phyloP scores from a whole-genome alignment of 2,113 vertebrate species.

The Ageneiosus marmoratus region DNA sequence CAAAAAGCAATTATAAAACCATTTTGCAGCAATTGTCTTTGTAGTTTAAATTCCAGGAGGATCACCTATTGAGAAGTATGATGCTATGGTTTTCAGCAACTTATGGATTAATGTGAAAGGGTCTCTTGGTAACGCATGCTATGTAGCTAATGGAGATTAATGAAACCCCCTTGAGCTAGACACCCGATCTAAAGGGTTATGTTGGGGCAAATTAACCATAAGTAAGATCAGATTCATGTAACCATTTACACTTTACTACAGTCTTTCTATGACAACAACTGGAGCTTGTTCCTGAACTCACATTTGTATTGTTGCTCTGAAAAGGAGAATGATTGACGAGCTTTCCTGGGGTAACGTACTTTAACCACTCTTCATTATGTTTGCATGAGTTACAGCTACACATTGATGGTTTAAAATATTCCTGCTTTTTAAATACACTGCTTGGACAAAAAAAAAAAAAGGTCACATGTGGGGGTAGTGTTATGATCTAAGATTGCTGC shows the following conservation, averaged over 20 bases:
- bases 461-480: too few species aligned
- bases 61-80: conserved; percentile 37
- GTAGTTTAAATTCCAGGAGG: conserved; percentile 31
- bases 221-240: conserved; percentile 35
- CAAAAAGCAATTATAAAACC: conserved; percentile 14
- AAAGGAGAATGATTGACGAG: conserved; percentile 34
- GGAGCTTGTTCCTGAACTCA: conserved; percentile 31
- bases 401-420: background rate
- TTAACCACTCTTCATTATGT: conserved; percentile 20
- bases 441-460: too few species aligned
- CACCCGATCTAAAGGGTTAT: conserved; percentile 35
- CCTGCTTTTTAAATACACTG: background rate
- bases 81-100: conserved; percentile 43
- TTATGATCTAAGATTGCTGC: too few species aligned
- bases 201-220: conserved; percentile 28
- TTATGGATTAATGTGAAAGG: conserved; percentile 40
- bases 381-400: background rate
- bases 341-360: conserved; percentile 10
- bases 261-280: background rate
- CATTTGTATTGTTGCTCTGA: background rate
- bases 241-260: conserved; percentile 47
- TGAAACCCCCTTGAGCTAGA: conserved; percentile 47
- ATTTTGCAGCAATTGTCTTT: conserved; percentile 22
- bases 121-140: conserved; percentile 33
- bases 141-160: conserved; percentile 55